Evolutionary conservation across 2,888 invertebrate genomes (phyloP).

Genomic region (Trichopria drosophilae): DNA sequence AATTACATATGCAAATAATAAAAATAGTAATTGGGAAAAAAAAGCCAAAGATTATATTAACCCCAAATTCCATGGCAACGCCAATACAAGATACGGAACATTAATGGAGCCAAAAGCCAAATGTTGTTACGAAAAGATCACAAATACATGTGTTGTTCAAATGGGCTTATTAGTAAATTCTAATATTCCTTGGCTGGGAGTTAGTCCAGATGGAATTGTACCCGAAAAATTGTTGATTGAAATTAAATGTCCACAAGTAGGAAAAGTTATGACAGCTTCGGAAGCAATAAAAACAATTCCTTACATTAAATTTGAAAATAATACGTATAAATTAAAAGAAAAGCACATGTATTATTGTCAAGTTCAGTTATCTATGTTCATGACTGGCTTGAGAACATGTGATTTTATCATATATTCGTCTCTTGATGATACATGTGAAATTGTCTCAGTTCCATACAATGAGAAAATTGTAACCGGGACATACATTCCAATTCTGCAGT

Average conservation of each 20-base stretch:
- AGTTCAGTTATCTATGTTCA: constrained; percentile 6
- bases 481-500: too few species aligned
- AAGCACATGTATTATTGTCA: constrained; percentile 9
- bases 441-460: background rate
- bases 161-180: constrained; percentile 6
- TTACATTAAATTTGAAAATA: too few species aligned
- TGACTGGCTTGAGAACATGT: constrained; percentile 7
- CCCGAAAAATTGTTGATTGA: background rate
- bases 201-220: constrained; percentile 4
- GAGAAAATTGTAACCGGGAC: too few species aligned
- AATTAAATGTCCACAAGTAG: constrained; percentile 3
- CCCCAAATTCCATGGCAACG: constrained; percentile 2
- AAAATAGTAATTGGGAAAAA: constrained; percentile 9
- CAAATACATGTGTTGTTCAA: background rate
- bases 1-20: constrained; percentile 8
- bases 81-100: constrained; percentile 2
- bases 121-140: background rate
- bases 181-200: constrained; percentile 1
- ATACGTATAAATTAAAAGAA: constrained; percentile 6
- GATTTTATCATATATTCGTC: constrained; percentile 12
- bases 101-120: constrained; percentile 1
- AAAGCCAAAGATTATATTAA: background rate
- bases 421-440: background rate
- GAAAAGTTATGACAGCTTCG: background rate
- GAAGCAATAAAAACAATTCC: too few species aligned